Evolutionary conservation across 2,797 vertebrate species (phyloP), one percentile per base, ranked within the genome.

Genomic region (Cirrhinus mrigala): DNA sequence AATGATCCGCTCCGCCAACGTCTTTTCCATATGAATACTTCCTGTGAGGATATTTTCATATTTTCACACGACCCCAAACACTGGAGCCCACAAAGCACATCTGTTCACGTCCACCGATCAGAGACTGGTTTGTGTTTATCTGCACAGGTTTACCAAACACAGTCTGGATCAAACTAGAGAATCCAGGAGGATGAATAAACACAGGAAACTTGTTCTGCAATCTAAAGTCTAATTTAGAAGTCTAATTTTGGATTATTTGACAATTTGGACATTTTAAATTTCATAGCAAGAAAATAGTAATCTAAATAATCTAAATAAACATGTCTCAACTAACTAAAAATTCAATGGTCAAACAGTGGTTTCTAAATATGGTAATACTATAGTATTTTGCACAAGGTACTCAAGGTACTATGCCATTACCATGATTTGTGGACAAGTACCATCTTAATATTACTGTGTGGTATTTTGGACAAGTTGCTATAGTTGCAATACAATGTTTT

Each of bases 11-110:
- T 86, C 85, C 85, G 85, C 89, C 85, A 92, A 70, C 88, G 88
- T 90, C 92, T 93, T 92, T 93, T 94, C 92, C 92, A 90, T 89
- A 86, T 2, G 8, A 88, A 91, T 81, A 88, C 92, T 94, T 93
- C 88, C 91, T 88, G 82, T 24, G 69, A 92, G 81, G 87, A 75
- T 90, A 78, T 92, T 81, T 84, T 74, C 29, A 84, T 74, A 85
- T 84, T 93, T 93, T 93, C 88, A 89, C 90, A 85, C 69, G 88
- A 90, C 84, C 87, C 86, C 71, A 64, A 84, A 71, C 11, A 46
- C 22, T 64, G 37, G 40, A 33, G 33, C 58, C 29, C 84, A 84
- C 83, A 88, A 78, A 68, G 87, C 66, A 70, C 20, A 33, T 33
- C 69, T 86, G 82, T 88, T 85, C 58, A 11, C 56, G 82, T 60